These are phyloP conservation scores for Miniopterus natalensis DNA, from an alignment of 2,113 vertebrate species.

Conservation along the genomic window DNA sequence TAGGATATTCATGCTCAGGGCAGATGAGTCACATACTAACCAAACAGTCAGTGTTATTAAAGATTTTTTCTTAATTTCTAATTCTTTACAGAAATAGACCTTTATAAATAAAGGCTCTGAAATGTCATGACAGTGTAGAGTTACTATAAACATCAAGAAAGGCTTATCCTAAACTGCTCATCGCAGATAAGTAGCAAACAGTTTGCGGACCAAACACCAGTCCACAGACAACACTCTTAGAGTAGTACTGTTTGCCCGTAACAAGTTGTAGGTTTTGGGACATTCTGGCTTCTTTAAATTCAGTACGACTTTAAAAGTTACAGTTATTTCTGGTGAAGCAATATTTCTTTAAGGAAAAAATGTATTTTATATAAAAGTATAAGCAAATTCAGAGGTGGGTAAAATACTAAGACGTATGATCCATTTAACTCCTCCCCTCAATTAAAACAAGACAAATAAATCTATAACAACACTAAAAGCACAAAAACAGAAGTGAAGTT, in stretches of 20 bases:
- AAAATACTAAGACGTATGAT: neutral
- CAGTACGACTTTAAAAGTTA: neutral
- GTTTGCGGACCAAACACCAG: neutral
- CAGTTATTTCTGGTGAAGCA: neutral
- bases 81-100: neutral
- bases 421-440: neutral
- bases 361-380: neutral
- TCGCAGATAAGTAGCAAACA: neutral
- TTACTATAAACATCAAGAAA: neutral
- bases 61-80: neutral
- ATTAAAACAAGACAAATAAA: neutral
- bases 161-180: neutral
- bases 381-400: neutral
- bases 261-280: neutral
- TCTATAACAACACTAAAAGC: neutral
- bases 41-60: neutral
- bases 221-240: neutral
- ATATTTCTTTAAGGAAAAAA: neutral
- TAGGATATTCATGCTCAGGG: neutral
- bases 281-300: conserved; percentile 13
- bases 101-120: conserved; percentile 10
- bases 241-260: neutral
- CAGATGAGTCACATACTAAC: no score
- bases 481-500: neutral
- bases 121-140: neutral